phyloP scores from a whole-genome alignment of 64 coral and sea anemone species.

The Montipora efflorescens region DNA sequence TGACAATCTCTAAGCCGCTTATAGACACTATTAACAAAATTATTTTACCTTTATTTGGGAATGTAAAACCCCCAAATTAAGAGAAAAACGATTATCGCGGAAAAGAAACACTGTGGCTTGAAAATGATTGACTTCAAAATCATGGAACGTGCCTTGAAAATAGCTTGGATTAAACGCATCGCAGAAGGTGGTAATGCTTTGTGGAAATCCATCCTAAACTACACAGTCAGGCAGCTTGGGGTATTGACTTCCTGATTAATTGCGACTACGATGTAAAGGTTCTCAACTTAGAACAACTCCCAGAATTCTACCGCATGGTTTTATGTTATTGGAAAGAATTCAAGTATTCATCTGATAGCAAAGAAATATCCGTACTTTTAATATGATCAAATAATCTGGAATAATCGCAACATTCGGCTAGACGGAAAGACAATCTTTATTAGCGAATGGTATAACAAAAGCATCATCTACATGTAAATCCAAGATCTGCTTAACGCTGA shows the following conservation, averaged over 20 bases:
- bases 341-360: background rate
- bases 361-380: background rate
- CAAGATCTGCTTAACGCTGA: background rate
- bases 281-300: background rate
- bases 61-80: background rate
- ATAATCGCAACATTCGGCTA: background rate
- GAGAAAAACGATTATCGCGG: background rate
- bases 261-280: background rate
- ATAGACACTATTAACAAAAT: background rate
- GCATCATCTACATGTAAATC: background rate
- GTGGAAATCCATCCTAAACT: background rate
- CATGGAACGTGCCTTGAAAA: background rate
- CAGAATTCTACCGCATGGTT: background rate
- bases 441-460: background rate
- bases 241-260: background rate
- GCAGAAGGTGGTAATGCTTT: background rate
- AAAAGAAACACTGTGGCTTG: background rate
- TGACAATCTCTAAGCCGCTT: background rate
- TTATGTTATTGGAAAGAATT: background rate
- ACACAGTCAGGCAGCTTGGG: background rate
- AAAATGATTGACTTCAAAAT: too few relatives aligned
- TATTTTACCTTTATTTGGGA: slow-evolving; percentile 3
- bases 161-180: background rate
- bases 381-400: background rate
- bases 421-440: slow-evolving; percentile 1